These are phyloP conservation scores for Cyprinella venusta DNA, from an alignment of 2,797 vertebrate species.

Conservation along the genomic window DNA sequence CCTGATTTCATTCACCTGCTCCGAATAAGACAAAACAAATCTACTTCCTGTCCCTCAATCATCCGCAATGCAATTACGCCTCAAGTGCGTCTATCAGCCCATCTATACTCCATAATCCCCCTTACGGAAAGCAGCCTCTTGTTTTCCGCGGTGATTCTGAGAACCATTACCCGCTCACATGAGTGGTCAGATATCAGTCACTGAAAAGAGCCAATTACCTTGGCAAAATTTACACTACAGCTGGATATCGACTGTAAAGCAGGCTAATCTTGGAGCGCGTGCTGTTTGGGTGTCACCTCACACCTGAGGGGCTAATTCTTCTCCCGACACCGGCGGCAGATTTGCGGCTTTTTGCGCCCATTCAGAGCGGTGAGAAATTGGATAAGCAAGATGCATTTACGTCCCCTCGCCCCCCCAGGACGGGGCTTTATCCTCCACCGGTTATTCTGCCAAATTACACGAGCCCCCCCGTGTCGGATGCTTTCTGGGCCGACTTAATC, in stretches of 20 bases:
- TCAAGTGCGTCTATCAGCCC: slow-evolving; percentile 42
- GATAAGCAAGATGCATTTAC: slow-evolving; percentile 69
- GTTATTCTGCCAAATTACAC: slow-evolving; percentile 57
- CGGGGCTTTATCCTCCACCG: slow-evolving; percentile 54
- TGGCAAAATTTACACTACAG: slow-evolving; percentile 48
- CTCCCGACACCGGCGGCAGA: slow-evolving; percentile 69
- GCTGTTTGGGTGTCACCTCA: slow-evolving; percentile 50
- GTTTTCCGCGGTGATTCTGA: slow-evolving; percentile 58
- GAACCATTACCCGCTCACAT: slow-evolving; percentile 55
- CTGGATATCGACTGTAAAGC: slow-evolving; percentile 55
- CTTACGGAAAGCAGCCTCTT: slow-evolving; percentile 53
- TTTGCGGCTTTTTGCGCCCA: slow-evolving; percentile 65
- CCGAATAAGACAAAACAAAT: slow-evolving; percentile 54
- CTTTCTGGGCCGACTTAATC: slow-evolving; percentile 68
- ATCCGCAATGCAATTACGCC: slow-evolving; percentile 36
- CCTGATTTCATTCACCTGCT: slow-evolving; percentile 65
- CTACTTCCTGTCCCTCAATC: slow-evolving; percentile 39
- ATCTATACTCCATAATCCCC: slow-evolving; percentile 43
- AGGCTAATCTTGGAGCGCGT: slow-evolving; percentile 49
- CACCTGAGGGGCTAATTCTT: slow-evolving; percentile 67
- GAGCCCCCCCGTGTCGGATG: slow-evolving; percentile 53
- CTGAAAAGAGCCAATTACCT: slow-evolving; percentile 61
- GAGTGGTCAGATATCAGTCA: slow-evolving; percentile 50
- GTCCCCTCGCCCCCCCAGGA: slow-evolving; percentile 58
- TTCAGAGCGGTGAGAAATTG: slow-evolving; percentile 69